A percentile compares a stretch with the other conserved stretches of the same genome.
Conservation (phyloP, 1,140 invertebrate species). For the Zaprionus ghesquierei region DNA sequence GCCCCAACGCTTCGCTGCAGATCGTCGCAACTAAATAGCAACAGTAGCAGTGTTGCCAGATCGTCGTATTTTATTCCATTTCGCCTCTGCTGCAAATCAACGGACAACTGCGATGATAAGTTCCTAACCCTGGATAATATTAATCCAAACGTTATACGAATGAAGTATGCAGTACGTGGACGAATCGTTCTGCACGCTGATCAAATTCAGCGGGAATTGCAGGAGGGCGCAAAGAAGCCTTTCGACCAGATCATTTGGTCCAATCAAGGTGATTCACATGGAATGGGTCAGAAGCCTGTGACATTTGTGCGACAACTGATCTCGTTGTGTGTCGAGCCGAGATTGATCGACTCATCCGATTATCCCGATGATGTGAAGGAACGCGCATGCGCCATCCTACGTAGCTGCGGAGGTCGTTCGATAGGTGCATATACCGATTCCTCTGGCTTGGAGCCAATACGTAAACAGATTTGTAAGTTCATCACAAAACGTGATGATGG, state of each 20-base stretch:
- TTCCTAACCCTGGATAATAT: too few species aligned
- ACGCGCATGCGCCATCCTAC: conserved; percentile 89
- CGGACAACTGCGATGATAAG: too few species aligned
- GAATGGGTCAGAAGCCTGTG: conserved; percentile 97
- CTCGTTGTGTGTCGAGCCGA: conserved; percentile 90
- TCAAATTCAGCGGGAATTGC: too few species aligned
- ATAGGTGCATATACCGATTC: conserved; percentile 97
- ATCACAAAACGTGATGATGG: conserved; percentile 93
- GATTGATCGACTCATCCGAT: conserved; percentile 88
- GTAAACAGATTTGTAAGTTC: conserved; percentile 94
- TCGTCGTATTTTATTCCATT: too few species aligned
- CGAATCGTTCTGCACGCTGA: too few species aligned
- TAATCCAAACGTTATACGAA: too few species aligned
- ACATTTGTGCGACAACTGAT: conserved; percentile 92
- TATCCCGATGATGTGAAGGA: conserved; percentile 94
- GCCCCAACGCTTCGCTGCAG: too few species aligned
- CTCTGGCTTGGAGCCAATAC: conserved; percentile 94
- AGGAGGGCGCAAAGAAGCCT: conserved; percentile 90
- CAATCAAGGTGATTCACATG: conserved; percentile 99
- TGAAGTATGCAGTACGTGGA: too few species aligned
- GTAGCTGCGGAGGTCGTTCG: conserved; percentile 91
- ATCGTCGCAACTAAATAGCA: too few species aligned
- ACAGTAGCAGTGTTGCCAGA: too few species aligned
- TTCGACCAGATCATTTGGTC: conserved; percentile 98
- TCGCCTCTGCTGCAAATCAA: too few species aligned